Percentiles rank a stretch among this genome's conserved stretches.
Evolutionary conservation across 53 echinoderm and acorn worm species (phyloP).

Genomic region (Zoroaster sp.): DNA sequence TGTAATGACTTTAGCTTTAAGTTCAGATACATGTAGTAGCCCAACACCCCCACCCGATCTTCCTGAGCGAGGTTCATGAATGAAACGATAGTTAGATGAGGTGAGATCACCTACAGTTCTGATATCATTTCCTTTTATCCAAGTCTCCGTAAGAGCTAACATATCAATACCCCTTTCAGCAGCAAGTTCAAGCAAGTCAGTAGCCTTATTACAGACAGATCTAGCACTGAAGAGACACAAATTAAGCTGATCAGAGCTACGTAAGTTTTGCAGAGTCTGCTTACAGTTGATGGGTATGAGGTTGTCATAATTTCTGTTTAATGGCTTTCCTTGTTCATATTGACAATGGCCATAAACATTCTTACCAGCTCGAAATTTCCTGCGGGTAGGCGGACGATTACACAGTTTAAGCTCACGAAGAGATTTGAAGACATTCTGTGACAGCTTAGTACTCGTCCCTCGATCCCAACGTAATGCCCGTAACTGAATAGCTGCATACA

Average conservation of each 20-base stretch:
- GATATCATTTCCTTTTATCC: neutral
- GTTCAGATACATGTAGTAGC: neutral
- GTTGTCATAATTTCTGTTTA: neutral
- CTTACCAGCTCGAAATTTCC: neutral
- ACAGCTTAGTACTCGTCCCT: neutral
- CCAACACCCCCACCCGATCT: neutral
- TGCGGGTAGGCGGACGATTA: neutral
- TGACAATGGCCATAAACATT: neutral
- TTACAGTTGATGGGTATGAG: neutral
- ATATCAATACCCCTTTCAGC: neutral
- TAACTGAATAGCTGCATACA: neutral
- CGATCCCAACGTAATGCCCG: neutral
- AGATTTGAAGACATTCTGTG: neutral
- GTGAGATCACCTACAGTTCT: neutral
- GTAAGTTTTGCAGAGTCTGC: neutral
- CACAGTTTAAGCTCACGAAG: neutral
- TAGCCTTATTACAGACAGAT: neutral
- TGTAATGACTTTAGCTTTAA: neutral
- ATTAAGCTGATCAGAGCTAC: neutral
- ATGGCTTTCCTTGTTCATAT: neutral
- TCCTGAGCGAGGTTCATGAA: neutral
- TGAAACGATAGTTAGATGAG: neutral
- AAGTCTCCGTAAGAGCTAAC: neutral
- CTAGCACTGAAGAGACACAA: neutral
- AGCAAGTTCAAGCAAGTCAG: neutral